Evolutionary conservation across 2,797 vertebrate genomes (phyloP), one percentile per base, ranked within the genome.

Genomic region (Peromyscus eremicus): DNA sequence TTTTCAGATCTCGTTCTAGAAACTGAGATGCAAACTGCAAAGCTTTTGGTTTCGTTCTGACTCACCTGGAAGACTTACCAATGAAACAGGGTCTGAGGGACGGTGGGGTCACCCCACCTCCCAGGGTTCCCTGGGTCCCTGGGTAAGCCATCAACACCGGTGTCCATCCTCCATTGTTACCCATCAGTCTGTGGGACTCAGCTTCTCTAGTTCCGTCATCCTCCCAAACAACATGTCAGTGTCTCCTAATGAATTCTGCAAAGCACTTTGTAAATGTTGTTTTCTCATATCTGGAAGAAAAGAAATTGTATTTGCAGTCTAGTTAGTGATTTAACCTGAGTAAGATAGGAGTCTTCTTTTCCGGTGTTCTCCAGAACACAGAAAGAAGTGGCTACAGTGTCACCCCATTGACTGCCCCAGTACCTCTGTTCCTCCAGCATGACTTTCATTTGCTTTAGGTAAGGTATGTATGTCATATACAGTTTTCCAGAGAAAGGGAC

Each of bases 401-500:
- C 73, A 85, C 25, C 57, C 49, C 13, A 73, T 73, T 76, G 12
- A 52, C 19, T 71, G 29, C 77, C 68, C 81, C 14, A 52, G 6
- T n/a, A 21, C 94, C 75, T 84, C 55, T 55, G 40, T 76, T 80
- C 70, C 57, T 46, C 64, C 27, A 49, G 19, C 37, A 76, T 86
- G 76, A 43, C 62, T 93, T 2, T 64, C 55, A 46, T 83, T 88
- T 91, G 89, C 10, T 92, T 89, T 27, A 70, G 27, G 29, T 81
- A 76, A 91, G 21, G 89, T 79, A 86, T 19, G 29, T 89, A 86
- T 19, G 29, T 89, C 75, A 89, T 32, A 3, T 86, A 68, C 27
- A 91, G 2, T 76, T 89, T 27, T 83, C 49, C 46, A 79, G 64
- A 94, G 43, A 95, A 93, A 64, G 80, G 94, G 43, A 90, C 89